Percentiles rank a stretch among this genome's conserved stretches.
phyloP scores from a whole-genome alignment of 2,888 invertebrate genomes.

The Dryadula phaetusa region DNA sequence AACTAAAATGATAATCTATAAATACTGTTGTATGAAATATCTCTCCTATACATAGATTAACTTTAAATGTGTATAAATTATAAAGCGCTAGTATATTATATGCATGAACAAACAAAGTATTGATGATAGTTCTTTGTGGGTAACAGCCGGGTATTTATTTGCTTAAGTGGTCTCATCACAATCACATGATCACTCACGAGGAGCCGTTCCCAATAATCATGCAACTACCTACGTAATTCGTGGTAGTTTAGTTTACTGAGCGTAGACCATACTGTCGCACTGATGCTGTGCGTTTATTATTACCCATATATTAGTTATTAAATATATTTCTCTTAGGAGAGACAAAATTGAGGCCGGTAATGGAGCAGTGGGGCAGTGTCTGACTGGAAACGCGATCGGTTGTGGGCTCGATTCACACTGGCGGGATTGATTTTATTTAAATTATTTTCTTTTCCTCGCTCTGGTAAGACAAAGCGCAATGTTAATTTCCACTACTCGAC shows the following conservation, averaged over 20 bases:
- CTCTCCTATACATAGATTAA: background rate
- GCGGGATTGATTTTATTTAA: no score
- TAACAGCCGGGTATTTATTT: slow-evolving; percentile 72
- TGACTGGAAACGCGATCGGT: no score
- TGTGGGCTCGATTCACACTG: no score
- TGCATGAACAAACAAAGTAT: slow-evolving; percentile 54
- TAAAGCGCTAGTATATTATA: slow-evolving; percentile 20
- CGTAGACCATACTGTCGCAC: slow-evolving; percentile 26
- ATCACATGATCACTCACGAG: slow-evolving; percentile 80
- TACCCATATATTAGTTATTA: slow-evolving; percentile 26
- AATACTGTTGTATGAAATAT: background rate
- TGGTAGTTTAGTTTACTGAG: slow-evolving; percentile 43
- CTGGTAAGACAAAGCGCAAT: no score
- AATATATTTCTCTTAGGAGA: background rate
- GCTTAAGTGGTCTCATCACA: slow-evolving; percentile 81
- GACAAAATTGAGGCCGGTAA: no score
- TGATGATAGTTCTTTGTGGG: slow-evolving; percentile 61
- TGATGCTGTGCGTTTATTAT: slow-evolving; percentile 25
- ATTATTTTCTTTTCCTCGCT: no score
- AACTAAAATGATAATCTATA: no score
- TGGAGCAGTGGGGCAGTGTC: no score
- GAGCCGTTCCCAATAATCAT: slow-evolving; percentile 68
- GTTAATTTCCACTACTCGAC: no score
- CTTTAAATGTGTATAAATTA: slow-evolving; percentile 12
- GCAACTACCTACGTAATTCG: slow-evolving; percentile 48